Evolutionary conservation across 2,888 invertebrate species (phyloP), one percentile per base, ranked within the genome.

Genomic region (Altica lythri): DNA sequence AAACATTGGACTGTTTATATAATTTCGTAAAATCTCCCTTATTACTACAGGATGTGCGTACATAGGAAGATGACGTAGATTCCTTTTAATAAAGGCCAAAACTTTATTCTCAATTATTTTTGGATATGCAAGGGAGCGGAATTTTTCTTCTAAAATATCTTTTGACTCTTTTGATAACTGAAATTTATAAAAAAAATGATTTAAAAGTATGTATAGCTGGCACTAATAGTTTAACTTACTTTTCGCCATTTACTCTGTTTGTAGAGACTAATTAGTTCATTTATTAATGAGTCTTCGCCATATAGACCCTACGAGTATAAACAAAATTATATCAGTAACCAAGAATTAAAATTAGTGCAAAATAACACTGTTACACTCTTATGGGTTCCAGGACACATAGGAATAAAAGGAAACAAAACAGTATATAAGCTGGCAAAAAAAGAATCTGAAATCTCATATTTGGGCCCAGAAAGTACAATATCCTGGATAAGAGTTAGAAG

Each of bases 11-110:
- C 75, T 75, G 8, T 65, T 66, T 47, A 71, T 66, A 43, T 64
- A 70, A 22, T 71, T 70, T 25, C 66, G 63, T 29, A 74, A 45
- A 10, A 76, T 64, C 13, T 62, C 58, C 19, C 70, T 69, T 9
- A 74, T 63, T 3, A 72, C 56, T 6, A 65, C 50, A 1, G 75
- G 76, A 61, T 74, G 72, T 1, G 75, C 76, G 54, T 77, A 77
- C 75, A 77, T 74, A 1, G 76, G 72, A 13, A 77, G 60, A 53
- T 69, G 64, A 10, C 53, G 62, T 9, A 66, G 32, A 48, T 76
- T 69, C 2, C 67, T 62, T 17, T 66, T 62, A 13, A 77, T 63
- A 55, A 74, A 77, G 10, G 72, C 67, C 49, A 76, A 52, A 4
- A 77, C 60, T 51, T 68, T 67, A 29, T 68, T 55, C 46, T 72